Evolutionary conservation across 2,797 vertebrate genomes (phyloP).

Genomic region (Microctenopoma stevenorrisi): DNA sequence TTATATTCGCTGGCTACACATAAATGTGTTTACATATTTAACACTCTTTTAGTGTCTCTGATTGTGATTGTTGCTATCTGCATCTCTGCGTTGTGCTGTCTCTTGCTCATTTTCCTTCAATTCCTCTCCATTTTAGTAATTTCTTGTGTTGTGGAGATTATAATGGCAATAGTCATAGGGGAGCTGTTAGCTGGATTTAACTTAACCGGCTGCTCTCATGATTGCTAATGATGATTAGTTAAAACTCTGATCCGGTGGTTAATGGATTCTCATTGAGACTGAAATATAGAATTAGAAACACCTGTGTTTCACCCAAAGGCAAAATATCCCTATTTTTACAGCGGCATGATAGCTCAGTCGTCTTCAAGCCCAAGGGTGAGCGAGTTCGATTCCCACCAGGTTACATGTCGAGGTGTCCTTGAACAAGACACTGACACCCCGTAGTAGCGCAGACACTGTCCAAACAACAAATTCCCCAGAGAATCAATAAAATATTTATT

Average conservation of each 20-base stretch:
- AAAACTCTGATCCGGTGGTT: constrained; percentile 41
- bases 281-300: constrained; percentile 12
- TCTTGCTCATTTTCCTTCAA: not conserved
- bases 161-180: constrained; percentile 33
- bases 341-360: no score
- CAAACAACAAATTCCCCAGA: no score
- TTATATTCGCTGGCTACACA: constrained; percentile 29
- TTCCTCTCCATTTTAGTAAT: constrained; percentile 2
- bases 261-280: constrained; percentile 30
- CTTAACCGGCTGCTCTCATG: constrained; percentile 26
- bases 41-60: constrained; percentile 8
- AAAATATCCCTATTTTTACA: not conserved
- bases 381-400: no score
- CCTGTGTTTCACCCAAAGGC: not conserved
- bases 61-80: constrained; percentile 11
- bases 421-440: no score
- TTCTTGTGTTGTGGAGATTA: constrained; percentile 29
- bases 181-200: constrained; percentile 56
- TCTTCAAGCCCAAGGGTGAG: no score
- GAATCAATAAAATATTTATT: no score
- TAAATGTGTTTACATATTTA: constrained; percentile 47
- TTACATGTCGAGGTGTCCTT: no score
- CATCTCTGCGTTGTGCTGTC: constrained; percentile 1
- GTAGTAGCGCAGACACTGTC: no score
- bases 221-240: constrained; percentile 34